A percentile compares a stretch with the other conserved stretches of the same genome.
Evolutionary conservation across 92 coral and sea anemone genomes (phyloP).

Genomic region (Blastomussa wellsi): DNA sequence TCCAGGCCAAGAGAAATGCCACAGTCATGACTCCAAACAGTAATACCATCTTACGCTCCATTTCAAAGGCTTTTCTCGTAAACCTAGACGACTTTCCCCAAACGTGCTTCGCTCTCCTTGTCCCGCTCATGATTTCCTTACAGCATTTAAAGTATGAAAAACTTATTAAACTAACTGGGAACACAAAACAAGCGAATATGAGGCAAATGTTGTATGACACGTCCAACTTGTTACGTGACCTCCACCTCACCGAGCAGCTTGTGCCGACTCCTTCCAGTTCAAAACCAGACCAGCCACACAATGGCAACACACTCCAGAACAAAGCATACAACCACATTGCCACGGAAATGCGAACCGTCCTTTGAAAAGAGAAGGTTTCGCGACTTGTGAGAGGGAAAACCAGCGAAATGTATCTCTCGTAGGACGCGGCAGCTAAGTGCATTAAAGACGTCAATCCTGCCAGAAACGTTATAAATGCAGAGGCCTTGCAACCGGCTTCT

Average conservation of each 20-base stretch:
- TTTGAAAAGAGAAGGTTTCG: slow-evolving; percentile 3
- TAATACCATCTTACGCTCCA: slow-evolving; percentile 41
- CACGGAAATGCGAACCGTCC: slow-evolving; percentile 11
- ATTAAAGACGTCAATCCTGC: slow-evolving; percentile 31
- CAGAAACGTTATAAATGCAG: slow-evolving; percentile 31
- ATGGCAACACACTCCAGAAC: slow-evolving; percentile 46
- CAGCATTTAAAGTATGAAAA: slow-evolving; percentile 27
- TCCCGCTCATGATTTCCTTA: slow-evolving; percentile 10
- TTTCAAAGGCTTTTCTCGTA: slow-evolving; percentile 17
- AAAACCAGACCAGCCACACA: slow-evolving; percentile 50
- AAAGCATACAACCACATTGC: slow-evolving; percentile 40
- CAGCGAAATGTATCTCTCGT: slow-evolving; percentile 26
- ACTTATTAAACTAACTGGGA: slow-evolving; percentile 29
- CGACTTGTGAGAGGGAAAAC: slow-evolving; percentile 13
- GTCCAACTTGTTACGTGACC: slow-evolving; percentile 21
- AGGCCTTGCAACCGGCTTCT: slow-evolving; percentile 13
- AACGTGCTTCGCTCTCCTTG: slow-evolving; percentile 23
- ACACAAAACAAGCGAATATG: slow-evolving; percentile 26
- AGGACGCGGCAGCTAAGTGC: slow-evolving; percentile 37
- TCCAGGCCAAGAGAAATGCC: slow-evolving; percentile 82
- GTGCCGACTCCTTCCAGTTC: slow-evolving; percentile 46
- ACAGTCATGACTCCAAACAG: slow-evolving; percentile 57
- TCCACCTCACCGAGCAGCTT: slow-evolving; percentile 47
- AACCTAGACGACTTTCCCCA: slow-evolving; percentile 39
- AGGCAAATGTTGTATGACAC: slow-evolving; percentile 34